Conservation (phyloP, 1,140 invertebrate genomes). For the Drosophila melanogaster region Release_6_plus_ISO1_MT NT_037436.4:10843001-10843500, state of each 20-base stretch:
- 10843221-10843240: slow-evolving; percentile 17
- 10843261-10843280: slow-evolving; percentile 27
- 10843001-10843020: slow-evolving; percentile 83
- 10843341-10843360: too few species aligned
- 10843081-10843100: not conserved
- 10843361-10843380: too few species aligned
- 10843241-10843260: slow-evolving; percentile 55
- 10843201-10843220: slow-evolving; percentile 18
- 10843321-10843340: too few species aligned
- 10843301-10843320: too few species aligned
- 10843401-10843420: too few species aligned
- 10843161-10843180: slow-evolving; percentile 83
- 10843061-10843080: not conserved
- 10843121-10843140: slow-evolving; percentile 51
- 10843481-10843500: too few species aligned
- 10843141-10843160: slow-evolving; percentile 77
- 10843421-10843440: too few species aligned
- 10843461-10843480: too few species aligned
- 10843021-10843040: slow-evolving; percentile 58
- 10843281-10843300: not conserved
- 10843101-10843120: slow-evolving; percentile 5
- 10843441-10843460: too few species aligned
- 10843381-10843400: too few species aligned
- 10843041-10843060: not conserved
- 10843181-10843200: slow-evolving; percentile 58